Evolutionary conservation across 2,113 vertebrate species (phyloP), one percentile per base, ranked within the genome.

Genomic region (Climacteris rufus): DNA sequence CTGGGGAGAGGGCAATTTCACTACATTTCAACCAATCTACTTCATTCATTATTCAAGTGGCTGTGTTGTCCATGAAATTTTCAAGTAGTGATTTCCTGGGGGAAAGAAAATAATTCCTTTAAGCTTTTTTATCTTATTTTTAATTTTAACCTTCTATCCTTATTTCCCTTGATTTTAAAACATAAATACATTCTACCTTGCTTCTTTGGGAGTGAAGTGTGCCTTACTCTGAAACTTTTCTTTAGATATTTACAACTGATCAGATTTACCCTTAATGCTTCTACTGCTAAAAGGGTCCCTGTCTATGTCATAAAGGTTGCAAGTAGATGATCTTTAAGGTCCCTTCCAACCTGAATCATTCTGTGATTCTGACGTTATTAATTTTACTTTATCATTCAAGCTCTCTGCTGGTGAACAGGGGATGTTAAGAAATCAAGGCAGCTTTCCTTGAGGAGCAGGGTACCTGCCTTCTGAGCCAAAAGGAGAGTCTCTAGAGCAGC

Each of bases 11-110:
- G 81, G 81, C 44, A 93, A 60, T 93, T 85, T 88, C 80, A 72
- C 80, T 90, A 60, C 86, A 69, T 86, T 96, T 90, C 81, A 94
- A 89, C 64, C 79, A 54, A 47, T 53, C 76, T 83, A 13, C 76
- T 89, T 94, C 88, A 74, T 94, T 89, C 90, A 74, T 92, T 90
- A 77, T 83, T 97, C 90, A 86, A 89, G 91, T 75, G 60, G 64
- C 47, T 83, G 35, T 59, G 86, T 66, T 95, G 90, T 66, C 90
- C 0, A 0, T 90, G 93, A 94, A 95, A 94, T 92, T 92, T 83
- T 92, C 72, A 89, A 94, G 89, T 59, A 83, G 54, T 78, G 63
- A 88, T 89, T 94, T 93, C 59, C 68, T 47, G 50, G 39, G 31
- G 12, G 4, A 49, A 63, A 90, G 86, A 65, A 57, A 76, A 40